A percentile compares a stretch with the other conserved stretches of the same genome.
These are phyloP conservation scores for Scaptomyza polygonia DNA, from an alignment of 2,888 invertebrate species.

Conservation along the genomic window DNA sequence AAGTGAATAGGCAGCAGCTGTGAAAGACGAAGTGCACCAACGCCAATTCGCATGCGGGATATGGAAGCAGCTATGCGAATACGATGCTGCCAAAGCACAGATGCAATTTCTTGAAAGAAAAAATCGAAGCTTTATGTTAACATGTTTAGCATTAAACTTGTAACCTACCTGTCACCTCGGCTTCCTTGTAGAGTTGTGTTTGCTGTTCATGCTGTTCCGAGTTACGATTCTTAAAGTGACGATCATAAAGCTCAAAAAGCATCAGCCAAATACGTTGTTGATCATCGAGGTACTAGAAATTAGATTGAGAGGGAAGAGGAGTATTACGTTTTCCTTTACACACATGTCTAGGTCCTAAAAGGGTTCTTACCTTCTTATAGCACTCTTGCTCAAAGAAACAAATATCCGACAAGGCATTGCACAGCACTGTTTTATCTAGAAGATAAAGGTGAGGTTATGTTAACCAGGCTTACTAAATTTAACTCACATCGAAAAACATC, in stretches of 20 bases:
- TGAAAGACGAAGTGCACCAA: conserved; percentile 88
- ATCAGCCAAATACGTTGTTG: conserved; percentile 85
- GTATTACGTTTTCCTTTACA: background rate
- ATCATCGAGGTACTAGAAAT: conserved; percentile 72
- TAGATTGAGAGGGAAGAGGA: background rate
- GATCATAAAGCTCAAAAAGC: conserved; percentile 86
- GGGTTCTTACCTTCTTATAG: conserved; percentile 71
- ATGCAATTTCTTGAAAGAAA: conserved; percentile 85
- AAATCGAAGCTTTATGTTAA: background rate
- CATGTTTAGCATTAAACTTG: too few species aligned
- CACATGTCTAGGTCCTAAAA: background rate
- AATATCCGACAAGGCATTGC: conserved; percentile 84
- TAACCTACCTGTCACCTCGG: conserved; percentile 75
- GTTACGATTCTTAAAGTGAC: conserved; percentile 84
- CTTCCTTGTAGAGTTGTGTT: conserved; percentile 73
- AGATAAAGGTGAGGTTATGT: conserved; percentile 11
- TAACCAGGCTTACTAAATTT: too few species aligned
- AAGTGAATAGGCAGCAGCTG: conserved; percentile 90
- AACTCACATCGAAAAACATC: conserved; percentile 86
- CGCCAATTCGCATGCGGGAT: conserved; percentile 90
- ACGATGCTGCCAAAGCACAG: conserved; percentile 87
- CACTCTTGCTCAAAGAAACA: conserved; percentile 83
- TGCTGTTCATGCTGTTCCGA: conserved; percentile 77
- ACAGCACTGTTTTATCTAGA: conserved; percentile 85
- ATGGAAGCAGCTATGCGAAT: conserved; percentile 91